These are phyloP conservation scores for Notothenia rossii DNA, from an alignment of 2,113 vertebrate genomes.

Conservation along the genomic window DNA sequence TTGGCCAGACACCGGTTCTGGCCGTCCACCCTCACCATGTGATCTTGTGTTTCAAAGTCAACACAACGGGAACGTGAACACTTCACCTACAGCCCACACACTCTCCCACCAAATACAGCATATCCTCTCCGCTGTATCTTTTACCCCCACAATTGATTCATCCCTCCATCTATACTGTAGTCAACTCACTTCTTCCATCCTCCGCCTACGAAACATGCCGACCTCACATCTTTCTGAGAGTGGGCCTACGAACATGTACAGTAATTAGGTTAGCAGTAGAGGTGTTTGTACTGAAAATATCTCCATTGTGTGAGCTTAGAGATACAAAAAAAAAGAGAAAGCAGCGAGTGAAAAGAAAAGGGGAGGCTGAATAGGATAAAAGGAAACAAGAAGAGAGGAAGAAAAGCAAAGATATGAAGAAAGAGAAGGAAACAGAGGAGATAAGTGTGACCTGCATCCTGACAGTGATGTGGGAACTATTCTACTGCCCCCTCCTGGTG, in stretches of 20 bases:
- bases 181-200: constrained; percentile 53
- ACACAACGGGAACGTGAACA: constrained; percentile 45
- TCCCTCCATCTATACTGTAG: constrained; percentile 32
- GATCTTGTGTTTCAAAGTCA: constrained; percentile 66
- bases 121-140: constrained; percentile 38
- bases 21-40: constrained; percentile 53
- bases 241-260: constrained; percentile 16
- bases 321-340: background rate
- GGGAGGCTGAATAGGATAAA: background rate
- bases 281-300: constrained; percentile 38
- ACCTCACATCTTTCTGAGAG: constrained; percentile 35
- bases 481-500: constrained; percentile 84
- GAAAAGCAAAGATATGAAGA: constrained; percentile 18
- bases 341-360: background rate
- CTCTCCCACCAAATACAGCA: background rate
- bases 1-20: constrained; percentile 53
- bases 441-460: constrained; percentile 63
- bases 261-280: constrained; percentile 12
- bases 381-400: constrained; percentile 7
- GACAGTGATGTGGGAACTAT: constrained; percentile 67
- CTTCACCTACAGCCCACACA: constrained; percentile 40
- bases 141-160: background rate
- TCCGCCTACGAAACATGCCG: background rate
- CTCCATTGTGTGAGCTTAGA: constrained; percentile 4
- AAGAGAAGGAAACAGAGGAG: constrained; percentile 37